Base-by-base conservation (phyloP, 2,888 invertebrate species). In the Cosmopolites sordidus region DNA sequence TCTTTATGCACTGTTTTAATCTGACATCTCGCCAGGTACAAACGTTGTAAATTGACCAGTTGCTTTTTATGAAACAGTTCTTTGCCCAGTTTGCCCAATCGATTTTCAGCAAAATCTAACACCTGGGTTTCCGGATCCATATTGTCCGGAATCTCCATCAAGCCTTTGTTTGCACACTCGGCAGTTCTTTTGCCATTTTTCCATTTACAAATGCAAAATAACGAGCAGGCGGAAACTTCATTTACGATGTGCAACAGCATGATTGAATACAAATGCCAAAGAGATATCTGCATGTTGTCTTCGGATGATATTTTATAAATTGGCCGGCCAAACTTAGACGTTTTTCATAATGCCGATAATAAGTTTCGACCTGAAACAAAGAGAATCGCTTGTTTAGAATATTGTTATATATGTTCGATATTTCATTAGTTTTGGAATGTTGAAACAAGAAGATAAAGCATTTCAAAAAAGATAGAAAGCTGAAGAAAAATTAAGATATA, bases 171-270 rank as follows among this genome's bases (percentile, higher is more conserved):
- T 44, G 86, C 81, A 74, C 94, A 94, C 73, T 93, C 92, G 44
- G 91, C 92, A 61, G 89, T 89, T 70, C 92, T 87, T 69, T 94
- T 94, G 43, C 93, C 93, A 69, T 87, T 87, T 73, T 92, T 92
- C 93, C 93, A 93, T 72, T 91, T 92, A 78, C 94, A 94, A 51
- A 83, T 78, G 73, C 93, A 94, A 60, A 83, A 82, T 29, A 81
- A 76, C 17, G 92, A 92, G 70, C 92, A 92, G 45, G 82, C 79
- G 9, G 38, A 41, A n/a, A 49, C 49, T 51, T 58, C 55, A 6
- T 43, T 42, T 38, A 55, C 45, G 16, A 30, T 14, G 29, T 51
- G 45, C 29, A 56, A 42, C 11, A 46, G 33, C 40, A 52, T 52
- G 29, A 58, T 51, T 39, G 48, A 48, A 38, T 45, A 55, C 33